Conservation (phyloP, 2,113 vertebrate genomes). For the Heterocephalus glaber region DNA sequence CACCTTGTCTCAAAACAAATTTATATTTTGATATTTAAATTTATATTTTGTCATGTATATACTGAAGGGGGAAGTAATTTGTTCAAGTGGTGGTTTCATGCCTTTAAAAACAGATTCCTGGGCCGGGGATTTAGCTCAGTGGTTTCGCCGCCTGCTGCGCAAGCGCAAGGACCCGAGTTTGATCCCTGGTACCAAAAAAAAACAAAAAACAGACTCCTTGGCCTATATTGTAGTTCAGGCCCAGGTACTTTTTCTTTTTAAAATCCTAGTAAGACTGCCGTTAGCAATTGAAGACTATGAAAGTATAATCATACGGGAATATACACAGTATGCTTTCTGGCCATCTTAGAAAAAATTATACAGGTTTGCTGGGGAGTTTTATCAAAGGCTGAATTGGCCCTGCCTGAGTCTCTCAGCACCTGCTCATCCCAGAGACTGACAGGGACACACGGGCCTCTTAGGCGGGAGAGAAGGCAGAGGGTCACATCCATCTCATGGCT, state of each 20-base stretch:
- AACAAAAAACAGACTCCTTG: background rate
- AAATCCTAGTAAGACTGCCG: background rate
- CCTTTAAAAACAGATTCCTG: background rate
- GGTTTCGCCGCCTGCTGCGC: too few relatives aligned
- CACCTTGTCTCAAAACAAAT: background rate
- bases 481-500: background rate
- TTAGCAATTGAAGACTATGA: constrained; percentile 13
- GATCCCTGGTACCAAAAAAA: too few relatives aligned
- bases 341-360: background rate
- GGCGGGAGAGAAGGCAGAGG: background rate
- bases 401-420: background rate
- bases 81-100: background rate
- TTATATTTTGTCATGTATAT: background rate
- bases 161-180: too few relatives aligned
- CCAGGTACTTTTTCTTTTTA: background rate
- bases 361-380: constrained; percentile 2
- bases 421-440: background rate
- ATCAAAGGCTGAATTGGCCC: background rate
- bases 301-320: background rate
- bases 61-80: background rate
- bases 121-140: too few relatives aligned
- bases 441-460: background rate
- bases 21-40: too few relatives aligned
- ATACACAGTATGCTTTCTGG: background rate
- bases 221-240: constrained; percentile 10